Base-by-base conservation (phyloP, 1,140 invertebrate species). In the Penaeus indicus region DNA sequence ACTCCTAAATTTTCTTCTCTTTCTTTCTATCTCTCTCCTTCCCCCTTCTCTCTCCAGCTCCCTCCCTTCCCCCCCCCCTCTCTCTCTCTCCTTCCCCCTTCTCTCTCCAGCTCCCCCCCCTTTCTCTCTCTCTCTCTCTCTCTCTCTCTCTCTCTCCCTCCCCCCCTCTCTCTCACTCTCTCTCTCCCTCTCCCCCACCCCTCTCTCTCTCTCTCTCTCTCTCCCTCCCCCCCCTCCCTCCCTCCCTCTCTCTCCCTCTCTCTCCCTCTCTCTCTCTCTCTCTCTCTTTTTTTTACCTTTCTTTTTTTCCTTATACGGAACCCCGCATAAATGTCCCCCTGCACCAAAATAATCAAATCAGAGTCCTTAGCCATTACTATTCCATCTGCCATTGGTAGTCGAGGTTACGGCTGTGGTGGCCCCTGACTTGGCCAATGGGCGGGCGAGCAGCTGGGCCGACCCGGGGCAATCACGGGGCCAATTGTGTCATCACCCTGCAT, bases 311-410 rank as follows among this genome's bases (percentile, higher is more conserved):
- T 64, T 32, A 38, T 38, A 42, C 38, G 32, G 38, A 83, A 64
- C n/a, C 62, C 60, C 81, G 32, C 60, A 83, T 42, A 64, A 62
- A 42, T 63, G 54, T 61, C 79, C 62, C 78, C 42, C 38, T 42
- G 47, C 85, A 72, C 32, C 79, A 87, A 87, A 87, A 87, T 87
- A 87, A 87, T 87, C 85, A 87, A 87, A 87, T 87, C 85, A 82
- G 62, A 82, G n/a, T 32, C 78, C 54, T 54, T 72, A 16, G 27
- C 85, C 79, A 87, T 87, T 78, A 82, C 85, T 87, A 82, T 87
- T 78, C 75, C 85, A 87, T 87, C 85, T 75, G 85, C 85, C 79
- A 87, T 87, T 87, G 85, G 79, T 82, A 47, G 79, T 27, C 42
- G n/a, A 16, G 38, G 85, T 87, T 87, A 87, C 85, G 85, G 82